Evolutionary conservation across 2,888 invertebrate species (phyloP).

Genomic region (Notodonta dromedarius): DNA sequence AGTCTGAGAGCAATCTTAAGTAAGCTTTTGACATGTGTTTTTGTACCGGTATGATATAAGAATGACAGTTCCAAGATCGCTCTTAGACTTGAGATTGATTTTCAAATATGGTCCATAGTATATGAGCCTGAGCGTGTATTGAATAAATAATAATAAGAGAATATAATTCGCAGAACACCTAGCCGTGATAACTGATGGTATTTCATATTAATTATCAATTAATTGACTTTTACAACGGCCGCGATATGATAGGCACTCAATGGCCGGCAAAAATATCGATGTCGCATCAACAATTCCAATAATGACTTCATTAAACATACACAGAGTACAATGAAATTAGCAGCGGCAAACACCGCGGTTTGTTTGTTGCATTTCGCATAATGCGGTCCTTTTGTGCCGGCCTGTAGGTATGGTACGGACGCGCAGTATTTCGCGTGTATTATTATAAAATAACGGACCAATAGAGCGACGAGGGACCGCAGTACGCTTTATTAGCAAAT

Average conservation of each 20-base stretch:
- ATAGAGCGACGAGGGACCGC: conserved; percentile 11
- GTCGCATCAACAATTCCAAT: conserved; percentile 18
- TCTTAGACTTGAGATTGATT: no score
- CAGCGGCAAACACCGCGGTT: conserved; percentile 20
- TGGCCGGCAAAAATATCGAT: not conserved
- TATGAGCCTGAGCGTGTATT: not conserved
- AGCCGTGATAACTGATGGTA: not conserved
- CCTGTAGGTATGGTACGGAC: conserved; percentile 11
- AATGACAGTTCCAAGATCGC: no score
- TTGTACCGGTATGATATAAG: no score
- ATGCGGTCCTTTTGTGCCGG: conserved; percentile 44
- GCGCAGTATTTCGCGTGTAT: conserved; percentile 14
- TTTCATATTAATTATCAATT: conserved; percentile 10
- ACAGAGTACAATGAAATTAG: conserved; percentile 39
- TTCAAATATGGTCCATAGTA: no score
- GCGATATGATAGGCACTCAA: conserved; percentile 4
- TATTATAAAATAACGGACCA: conserved; percentile 20
- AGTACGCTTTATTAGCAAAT: conserved; percentile 8
- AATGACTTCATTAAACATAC: conserved; percentile 33
- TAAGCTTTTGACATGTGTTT: no score
- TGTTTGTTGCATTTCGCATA: conserved; percentile 25
- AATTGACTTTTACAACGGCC: conserved; percentile 4
- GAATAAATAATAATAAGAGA: not conserved
- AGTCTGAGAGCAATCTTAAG: no score
- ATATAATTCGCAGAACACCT: not conserved